Conservation (phyloP, 2,888 invertebrate genomes). For the Bellardia pandia region DNA sequence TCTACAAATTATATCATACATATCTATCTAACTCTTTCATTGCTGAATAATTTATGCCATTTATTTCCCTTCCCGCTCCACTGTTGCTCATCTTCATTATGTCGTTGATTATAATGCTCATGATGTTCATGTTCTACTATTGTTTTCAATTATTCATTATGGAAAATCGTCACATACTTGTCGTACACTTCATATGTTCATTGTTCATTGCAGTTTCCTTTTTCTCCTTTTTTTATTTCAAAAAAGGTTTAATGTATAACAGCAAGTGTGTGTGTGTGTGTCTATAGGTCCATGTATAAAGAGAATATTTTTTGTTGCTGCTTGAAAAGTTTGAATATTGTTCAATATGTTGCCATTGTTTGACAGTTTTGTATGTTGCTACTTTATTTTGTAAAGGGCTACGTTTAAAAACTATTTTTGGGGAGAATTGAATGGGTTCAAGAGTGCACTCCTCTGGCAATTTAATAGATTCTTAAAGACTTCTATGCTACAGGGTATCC, state of each 20-base stretch:
- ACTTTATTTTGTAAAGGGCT: conserved; percentile 44
- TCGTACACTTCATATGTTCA: conserved; percentile 73
- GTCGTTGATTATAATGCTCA: conserved; percentile 51
- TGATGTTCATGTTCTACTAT: conserved; percentile 69
- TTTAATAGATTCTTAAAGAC: conserved; percentile 73
- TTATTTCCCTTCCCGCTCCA: not conserved
- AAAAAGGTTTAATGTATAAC: conserved; percentile 46
- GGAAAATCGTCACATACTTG: conserved; percentile 75
- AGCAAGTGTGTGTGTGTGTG: not conserved
- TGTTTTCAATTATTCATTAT: conserved; percentile 77
- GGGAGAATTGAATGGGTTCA: not conserved
- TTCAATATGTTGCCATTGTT: conserved; percentile 73
- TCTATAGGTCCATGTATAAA: not conserved
- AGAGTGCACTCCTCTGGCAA: conserved; percentile 22
- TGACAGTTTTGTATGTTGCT: conserved; percentile 67
- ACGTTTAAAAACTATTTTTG: not conserved
- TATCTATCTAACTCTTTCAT: too few species aligned
- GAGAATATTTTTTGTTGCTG: conserved; percentile 45
- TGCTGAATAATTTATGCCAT: not conserved
- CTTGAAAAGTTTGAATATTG: conserved; percentile 58
- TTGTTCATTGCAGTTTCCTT: conserved; percentile 67
- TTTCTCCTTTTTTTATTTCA: conserved; percentile 13
- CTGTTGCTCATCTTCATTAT: conserved; percentile 47
- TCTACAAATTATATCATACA: too few species aligned
- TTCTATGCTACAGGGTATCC: conserved; percentile 67